Conservation (phyloP, 2,113 vertebrate species). For the Pyrgilauda ruficollis region DNA sequence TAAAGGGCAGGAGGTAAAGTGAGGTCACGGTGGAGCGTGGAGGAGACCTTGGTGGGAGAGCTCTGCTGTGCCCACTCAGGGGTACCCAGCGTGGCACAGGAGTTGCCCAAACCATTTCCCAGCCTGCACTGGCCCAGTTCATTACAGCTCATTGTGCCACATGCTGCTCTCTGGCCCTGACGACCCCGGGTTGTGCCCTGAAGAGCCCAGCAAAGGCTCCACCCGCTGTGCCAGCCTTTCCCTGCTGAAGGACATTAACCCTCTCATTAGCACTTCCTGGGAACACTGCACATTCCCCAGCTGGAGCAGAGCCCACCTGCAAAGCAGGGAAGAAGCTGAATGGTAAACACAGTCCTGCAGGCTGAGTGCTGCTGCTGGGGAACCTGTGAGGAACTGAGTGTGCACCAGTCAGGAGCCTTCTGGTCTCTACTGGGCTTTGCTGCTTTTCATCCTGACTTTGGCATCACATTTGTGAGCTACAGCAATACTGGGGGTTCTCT, state of each 20-base stretch:
- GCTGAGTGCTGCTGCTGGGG: neutral
- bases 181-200: neutral
- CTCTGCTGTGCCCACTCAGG: neutral
- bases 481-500: neutral
- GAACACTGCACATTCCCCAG: neutral
- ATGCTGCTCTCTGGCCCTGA: rapidly evolving
- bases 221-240: neutral
- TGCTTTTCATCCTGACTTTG: neutral
- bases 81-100: rapidly evolving
- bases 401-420: neutral
- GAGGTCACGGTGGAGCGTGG: neutral
- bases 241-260: neutral
- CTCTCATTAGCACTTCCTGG: neutral
- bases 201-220: neutral
- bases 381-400: neutral
- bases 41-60: neutral
- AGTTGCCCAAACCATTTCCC: neutral
- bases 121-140: neutral
- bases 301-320: neutral
- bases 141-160: rapidly evolving
- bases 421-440: neutral
- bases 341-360: neutral
- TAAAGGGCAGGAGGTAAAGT: conserved; percentile 3
- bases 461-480: neutral
- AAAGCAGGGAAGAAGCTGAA: neutral